Conservation (phyloP, 2,113 vertebrate genomes). For the Corapipo altera region DNA sequence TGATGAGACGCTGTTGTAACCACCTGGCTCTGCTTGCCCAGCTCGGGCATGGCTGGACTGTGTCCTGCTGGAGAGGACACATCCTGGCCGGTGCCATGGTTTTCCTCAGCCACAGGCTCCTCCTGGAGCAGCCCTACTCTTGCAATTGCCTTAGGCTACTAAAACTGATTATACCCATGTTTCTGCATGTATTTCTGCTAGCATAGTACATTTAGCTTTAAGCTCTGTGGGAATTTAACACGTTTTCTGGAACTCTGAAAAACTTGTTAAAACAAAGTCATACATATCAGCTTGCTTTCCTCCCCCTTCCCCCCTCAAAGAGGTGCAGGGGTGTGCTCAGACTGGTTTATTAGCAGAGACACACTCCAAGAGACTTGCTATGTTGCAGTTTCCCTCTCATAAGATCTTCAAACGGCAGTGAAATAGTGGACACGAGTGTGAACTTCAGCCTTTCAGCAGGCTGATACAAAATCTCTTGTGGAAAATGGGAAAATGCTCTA, state of each 20-base stretch:
- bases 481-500: background rate
- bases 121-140: background rate
- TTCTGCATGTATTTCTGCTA: background rate
- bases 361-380: background rate
- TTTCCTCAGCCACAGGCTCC: background rate
- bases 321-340: background rate
- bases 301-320: background rate
- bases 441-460: background rate
- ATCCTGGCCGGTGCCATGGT: background rate
- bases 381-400: too few relatives aligned
- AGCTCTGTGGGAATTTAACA: background rate
- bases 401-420: background rate
- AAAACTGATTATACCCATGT: background rate
- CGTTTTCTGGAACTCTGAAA: background rate
- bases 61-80: background rate
- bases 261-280: background rate
- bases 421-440: background rate
- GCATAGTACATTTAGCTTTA: background rate
- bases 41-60: background rate
- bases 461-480: background rate
- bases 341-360: background rate
- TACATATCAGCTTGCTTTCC: background rate
- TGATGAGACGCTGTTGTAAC: background rate
- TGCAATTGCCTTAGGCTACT: background rate
- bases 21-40: background rate